These are phyloP conservation scores for Apis dorsata DNA, from an alignment of 1,140 invertebrate genomes.

Conservation along the genomic window DNA sequence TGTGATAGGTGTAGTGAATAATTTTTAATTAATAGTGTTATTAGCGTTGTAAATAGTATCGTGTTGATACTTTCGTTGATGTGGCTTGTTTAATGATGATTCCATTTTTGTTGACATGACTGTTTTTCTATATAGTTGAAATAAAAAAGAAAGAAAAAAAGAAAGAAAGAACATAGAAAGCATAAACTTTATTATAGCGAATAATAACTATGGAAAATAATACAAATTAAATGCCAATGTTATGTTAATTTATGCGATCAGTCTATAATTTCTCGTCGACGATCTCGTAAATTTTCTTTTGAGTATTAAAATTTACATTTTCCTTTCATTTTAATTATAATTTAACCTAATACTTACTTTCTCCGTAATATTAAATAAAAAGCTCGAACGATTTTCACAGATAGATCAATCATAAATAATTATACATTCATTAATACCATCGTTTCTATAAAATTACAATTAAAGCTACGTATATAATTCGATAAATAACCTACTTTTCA, in stretches of 20 bases:
- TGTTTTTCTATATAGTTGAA: not conserved
- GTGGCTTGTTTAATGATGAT: slow-evolving; percentile 55
- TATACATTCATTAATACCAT: not conserved
- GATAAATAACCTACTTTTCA: slow-evolving; percentile 26
- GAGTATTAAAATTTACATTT: not conserved
- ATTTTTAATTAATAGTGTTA: slow-evolving; percentile 3
- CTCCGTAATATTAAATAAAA: not conserved
- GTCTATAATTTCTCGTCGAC: slow-evolving; percentile 48
- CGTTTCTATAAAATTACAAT: not conserved
- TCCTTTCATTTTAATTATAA: no score
- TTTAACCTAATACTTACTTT: no score
- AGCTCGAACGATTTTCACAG: not conserved
- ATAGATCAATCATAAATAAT: not conserved
- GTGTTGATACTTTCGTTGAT: slow-evolving; percentile 36
- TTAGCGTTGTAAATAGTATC: slow-evolving; percentile 55
- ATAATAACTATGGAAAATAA: slow-evolving; percentile 35
- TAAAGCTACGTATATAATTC: not conserved
- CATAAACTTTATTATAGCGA: slow-evolving; percentile 53
- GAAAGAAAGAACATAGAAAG: slow-evolving; percentile 29
- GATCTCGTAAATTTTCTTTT: not conserved
- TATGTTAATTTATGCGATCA: slow-evolving; percentile 37
- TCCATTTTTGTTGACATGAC: slow-evolving; percentile 28
- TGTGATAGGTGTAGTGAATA: slow-evolving; percentile 2
- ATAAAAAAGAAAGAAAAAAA: not conserved
- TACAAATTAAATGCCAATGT: slow-evolving; percentile 46